These are phyloP conservation scores for Lates calcarifer DNA, from an alignment of 2,113 vertebrate species.

Conservation along the genomic window DNA sequence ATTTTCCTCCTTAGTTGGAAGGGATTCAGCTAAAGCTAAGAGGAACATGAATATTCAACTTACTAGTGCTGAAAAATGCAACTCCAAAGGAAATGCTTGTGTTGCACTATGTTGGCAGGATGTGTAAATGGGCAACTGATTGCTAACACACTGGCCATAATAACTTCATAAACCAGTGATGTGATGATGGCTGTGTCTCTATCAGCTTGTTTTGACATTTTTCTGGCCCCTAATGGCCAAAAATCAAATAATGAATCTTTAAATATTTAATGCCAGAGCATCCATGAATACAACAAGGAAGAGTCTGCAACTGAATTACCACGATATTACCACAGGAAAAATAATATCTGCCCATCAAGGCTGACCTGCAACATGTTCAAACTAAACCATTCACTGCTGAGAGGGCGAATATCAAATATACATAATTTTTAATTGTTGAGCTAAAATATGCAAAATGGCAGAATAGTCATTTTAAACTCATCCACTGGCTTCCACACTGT, in stretches of 20 bases:
- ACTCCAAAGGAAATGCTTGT: not conserved
- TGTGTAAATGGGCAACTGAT: not conserved
- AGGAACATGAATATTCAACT: not conserved
- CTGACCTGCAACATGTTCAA: not conserved
- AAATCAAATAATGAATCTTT: slow-evolving; percentile 15
- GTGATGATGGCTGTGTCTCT: not conserved
- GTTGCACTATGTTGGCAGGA: not conserved
- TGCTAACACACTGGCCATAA: not conserved
- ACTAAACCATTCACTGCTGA: not conserved
- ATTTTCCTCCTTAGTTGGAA: not conserved
- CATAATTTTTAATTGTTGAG: not conserved
- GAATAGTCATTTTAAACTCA: not conserved
- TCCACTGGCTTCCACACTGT: not conserved
- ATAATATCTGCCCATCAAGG: not conserved
- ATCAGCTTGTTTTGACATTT: not conserved
- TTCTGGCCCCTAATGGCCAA: not conserved
- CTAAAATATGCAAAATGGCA: slow-evolving; percentile 5
- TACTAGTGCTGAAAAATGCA: too few relatives aligned
- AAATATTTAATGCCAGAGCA: not conserved
- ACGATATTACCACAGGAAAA: not conserved
- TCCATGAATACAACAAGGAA: not conserved
- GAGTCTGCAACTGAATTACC: not conserved
- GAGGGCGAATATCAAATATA: not conserved
- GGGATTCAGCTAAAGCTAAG: not conserved
- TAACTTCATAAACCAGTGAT: not conserved